These are phyloP conservation scores for Myopa tessellatipennis DNA, from an alignment of 2,888 invertebrate genomes.

Conservation along the genomic window DNA sequence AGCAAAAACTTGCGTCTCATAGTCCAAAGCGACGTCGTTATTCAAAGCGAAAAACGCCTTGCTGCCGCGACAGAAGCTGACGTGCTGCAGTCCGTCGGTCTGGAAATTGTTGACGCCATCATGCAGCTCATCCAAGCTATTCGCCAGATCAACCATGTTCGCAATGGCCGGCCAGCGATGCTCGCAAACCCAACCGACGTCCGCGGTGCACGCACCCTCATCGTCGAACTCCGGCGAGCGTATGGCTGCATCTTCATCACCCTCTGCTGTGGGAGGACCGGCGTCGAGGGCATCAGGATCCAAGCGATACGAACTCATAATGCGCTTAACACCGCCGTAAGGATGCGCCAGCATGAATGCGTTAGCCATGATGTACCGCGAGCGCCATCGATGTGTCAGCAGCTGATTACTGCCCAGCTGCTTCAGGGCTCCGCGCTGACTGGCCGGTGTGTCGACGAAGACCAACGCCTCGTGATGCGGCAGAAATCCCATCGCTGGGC, in stretches of 20 bases:
- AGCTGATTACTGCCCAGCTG: slow-evolving; percentile 43
- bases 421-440: slow-evolving; percentile 72
- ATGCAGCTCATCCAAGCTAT: slow-evolving; percentile 72
- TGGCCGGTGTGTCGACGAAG: slow-evolving; percentile 90
- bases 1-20: slow-evolving; percentile 72
- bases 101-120: slow-evolving; percentile 77
- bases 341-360: slow-evolving; percentile 86
- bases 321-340: slow-evolving; percentile 76
- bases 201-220: slow-evolving; percentile 74
- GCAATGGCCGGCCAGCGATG: slow-evolving; percentile 84
- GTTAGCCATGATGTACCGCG: slow-evolving; percentile 49
- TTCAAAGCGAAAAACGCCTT: slow-evolving; percentile 78
- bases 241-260: slow-evolving; percentile 59
- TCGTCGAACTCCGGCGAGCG: slow-evolving; percentile 67
- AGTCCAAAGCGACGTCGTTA: slow-evolving; percentile 74
- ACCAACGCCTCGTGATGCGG: slow-evolving; percentile 73
- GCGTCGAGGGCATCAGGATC: slow-evolving; percentile 66
- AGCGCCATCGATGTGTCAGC: slow-evolving; percentile 44
- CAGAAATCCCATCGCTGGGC: slow-evolving; percentile 74
- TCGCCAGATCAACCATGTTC: slow-evolving; percentile 81
- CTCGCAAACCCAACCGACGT: slow-evolving; percentile 82
- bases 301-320: slow-evolving; percentile 88
- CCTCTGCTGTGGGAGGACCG: slow-evolving; percentile 71
- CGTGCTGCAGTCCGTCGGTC: slow-evolving; percentile 82
- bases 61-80: slow-evolving; percentile 84